Base-by-base conservation (phyloP, 2,113 vertebrate genomes). In the Holacanthus passer region DNA sequence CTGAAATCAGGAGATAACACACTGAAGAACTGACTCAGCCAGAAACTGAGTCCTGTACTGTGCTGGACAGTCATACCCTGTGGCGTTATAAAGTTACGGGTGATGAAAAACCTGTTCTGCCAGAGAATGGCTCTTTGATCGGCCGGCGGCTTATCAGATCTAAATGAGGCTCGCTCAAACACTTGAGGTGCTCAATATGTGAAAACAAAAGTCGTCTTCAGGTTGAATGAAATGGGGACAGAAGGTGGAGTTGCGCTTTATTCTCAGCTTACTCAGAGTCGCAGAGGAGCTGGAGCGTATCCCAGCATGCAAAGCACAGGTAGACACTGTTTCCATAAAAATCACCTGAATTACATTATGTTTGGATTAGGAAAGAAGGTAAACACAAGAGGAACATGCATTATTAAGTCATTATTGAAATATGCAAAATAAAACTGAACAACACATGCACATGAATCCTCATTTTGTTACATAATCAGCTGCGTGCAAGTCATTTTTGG, bases 61-160 rank as follows among this genome's bases (percentile, higher is more conserved):
- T 7, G 7, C 10, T 35, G 37, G 45, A 14, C 19, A 53, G n/a
- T 8, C 79, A 37, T 70, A 47, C 27, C 50, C 32, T 32, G 32
- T 29, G 1, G 20, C 12, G 55, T 58, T 78, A 52, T 37, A 58
- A 55, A 66, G 73, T 66, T 70, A 66, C 52, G 3, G 9, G 43
- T 10, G 9, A 66, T 31, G 62, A 55, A 50, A 77, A 87, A 80
- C 83, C 52, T 52, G 74, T 79, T 73, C 63, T 68, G 29, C 13
- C 48, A 77, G n/a, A 77, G 39, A 59, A 77, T 50, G 24, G 55
- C 32, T 65, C 41, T 80, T 52, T 22, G 53, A 66, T n/a, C 5
- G 45, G 6, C 68, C 22, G 24, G 24, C 45, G 29, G 67, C 58
- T 72, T 66, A 89, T 89, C 87, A 80, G 77, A 88, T 87, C 29